Evolutionary conservation across 2,888 invertebrate species (phyloP), one percentile per base, ranked within the genome.

Genomic region (Parasteatoda lunata): DNA sequence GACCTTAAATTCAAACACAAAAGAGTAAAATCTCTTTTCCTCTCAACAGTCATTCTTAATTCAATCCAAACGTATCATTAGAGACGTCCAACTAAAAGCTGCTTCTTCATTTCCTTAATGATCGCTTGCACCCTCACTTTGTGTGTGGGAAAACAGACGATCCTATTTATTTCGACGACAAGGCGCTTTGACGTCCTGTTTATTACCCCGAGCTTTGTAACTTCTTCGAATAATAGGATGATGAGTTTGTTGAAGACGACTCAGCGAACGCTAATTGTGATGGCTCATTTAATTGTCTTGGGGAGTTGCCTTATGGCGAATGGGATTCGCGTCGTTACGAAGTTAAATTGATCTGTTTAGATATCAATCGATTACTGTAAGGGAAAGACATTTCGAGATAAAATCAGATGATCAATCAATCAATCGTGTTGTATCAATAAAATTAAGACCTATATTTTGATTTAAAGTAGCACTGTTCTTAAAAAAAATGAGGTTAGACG

Each of bases 51-150:
- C 66, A 52, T 59, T 47, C 73, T 81, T 81, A 73, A 81, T 65
- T 66, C 81, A 52, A 73, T 77, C 77, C 77, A 8, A 77, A 77
- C 77, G 49, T 77, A 79, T 70, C 82, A 83, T 82, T 77, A 83
- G 71, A 76, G 59, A 64, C 69, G 77, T 83, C 77, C 70, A 77
- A 83, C 59, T 76, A 70, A 76, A 83, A 77, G 71, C 77, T 70
- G 59, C 54, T 54, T 30, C 69, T 81, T 81, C 81, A 75, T 82
- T 82, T 82, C 71, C 82, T 77, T 83, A 83, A 83, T 71, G 82
- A 83, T 77, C 64, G 30, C 69, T 64, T 6, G 71, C 78, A 69
- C 78, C 64, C 78, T 70, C 64, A 30, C 69, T 71, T 51, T 71
- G 78, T 71, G 78, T 79, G 78, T 69, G 78, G 70, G 70, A 79